Base-by-base conservation (phyloP, 2,113 vertebrate species). In the Oplegnathus fasciatus region DNA sequence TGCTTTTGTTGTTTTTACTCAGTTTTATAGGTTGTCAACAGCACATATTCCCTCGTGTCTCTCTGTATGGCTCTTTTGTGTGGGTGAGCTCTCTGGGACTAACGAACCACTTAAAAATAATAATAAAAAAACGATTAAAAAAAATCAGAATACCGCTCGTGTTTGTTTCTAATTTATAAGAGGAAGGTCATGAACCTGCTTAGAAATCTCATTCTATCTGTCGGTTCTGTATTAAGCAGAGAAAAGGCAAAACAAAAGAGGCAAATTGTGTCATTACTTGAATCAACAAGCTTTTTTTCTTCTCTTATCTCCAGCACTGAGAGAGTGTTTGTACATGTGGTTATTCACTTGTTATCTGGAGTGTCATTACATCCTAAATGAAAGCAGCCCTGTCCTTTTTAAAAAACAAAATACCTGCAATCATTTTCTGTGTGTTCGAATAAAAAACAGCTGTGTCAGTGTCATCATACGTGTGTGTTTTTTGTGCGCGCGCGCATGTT, bases 391-490 rank as follows among this genome's bases (percentile, higher is more conserved):
- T 57, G 30, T 64, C 37, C 4, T 62, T 60, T 42, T 50, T 14
- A 46, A 46, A 48, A 48, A 17, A 37, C n/a, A 37, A 73, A 67
- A n/a, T 1, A 30, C 22, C 28, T n/a, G 3, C 24, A n/a, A 22
- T 22, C 32, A 18, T 54, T 61, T 79, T 34, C 3, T 58, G 13
- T 30, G 1, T 46, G 24, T 70, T 54, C 60, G 6, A 20, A 37
- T 32, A 0, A 42, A n/a, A 65, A 72, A 30, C 28, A 73, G 20
- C 58, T 65, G 77, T 26, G 22, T 14, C 57, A 64, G 52, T 46
- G 15, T 40, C 64, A 61, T 78, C 50, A 26, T 46, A 60, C 60
- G 6, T 80, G 34, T 75, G 84, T 30, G 52, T 75, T 37, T 6
- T 37, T 37, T 37, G n/a, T 37, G 34, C 6, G 34, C 34, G 6